phyloP scores from a whole-genome alignment of 2,797 vertebrate species.

The Thunnus albacares region DNA sequence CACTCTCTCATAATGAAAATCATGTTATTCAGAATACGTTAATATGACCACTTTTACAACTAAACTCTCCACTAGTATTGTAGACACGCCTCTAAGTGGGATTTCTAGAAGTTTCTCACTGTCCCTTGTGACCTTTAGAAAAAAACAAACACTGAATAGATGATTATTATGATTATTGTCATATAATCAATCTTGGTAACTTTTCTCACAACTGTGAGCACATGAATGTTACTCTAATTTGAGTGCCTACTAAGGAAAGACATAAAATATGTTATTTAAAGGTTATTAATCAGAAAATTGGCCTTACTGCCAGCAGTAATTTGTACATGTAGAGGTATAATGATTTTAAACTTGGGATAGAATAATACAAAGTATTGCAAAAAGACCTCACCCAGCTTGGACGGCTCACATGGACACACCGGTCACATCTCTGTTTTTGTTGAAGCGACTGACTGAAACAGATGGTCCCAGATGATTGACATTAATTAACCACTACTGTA shows the following conservation, averaged over 20 bases:
- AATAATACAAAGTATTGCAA: background rate
- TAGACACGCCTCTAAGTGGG: background rate
- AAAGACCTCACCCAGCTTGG: background rate
- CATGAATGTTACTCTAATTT: background rate
- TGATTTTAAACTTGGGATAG: background rate
- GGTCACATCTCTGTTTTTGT: background rate
- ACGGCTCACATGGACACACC: background rate
- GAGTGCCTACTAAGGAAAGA: background rate
- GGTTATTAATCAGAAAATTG: background rate
- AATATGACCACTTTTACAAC: background rate
- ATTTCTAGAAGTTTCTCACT: background rate
- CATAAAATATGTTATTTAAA: background rate
- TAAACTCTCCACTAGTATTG: background rate
- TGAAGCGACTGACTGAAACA: background rate
- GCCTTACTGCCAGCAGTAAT: background rate
- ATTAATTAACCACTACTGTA: background rate
- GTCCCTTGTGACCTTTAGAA: background rate
- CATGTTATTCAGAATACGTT: background rate
- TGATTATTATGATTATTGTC: background rate
- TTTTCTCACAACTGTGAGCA: constrained; percentile 3
- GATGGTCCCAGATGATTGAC: background rate
- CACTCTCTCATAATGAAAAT: background rate
- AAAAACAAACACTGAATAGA: background rate
- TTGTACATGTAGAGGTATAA: background rate
- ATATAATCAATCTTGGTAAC: background rate